Base-by-base conservation (phyloP, 2,888 invertebrate genomes). In the Neoascia interrupta region DNA sequence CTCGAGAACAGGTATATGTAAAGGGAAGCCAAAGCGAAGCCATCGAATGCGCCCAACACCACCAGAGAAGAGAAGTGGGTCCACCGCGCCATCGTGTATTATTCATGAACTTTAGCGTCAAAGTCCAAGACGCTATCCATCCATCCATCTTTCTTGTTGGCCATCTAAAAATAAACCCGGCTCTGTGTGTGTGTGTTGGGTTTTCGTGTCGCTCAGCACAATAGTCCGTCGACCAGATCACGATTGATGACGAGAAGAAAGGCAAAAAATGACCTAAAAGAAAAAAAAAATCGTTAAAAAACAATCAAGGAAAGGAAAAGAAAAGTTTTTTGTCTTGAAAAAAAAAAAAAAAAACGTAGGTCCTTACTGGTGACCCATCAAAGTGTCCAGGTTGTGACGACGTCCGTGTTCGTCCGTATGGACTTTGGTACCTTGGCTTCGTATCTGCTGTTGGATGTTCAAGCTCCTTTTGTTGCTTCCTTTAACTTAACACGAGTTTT, bases 71-170 rank as follows among this genome's bases (percentile, higher is more conserved):
- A 73, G 36, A 73, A 47, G 36, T 63, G 41, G 43, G 39, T 53
- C 31, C 58, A 41, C 53, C 47, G 68, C 73, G n/a, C n/a, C n/a
- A n/a, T n/a, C n/a, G n/a, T 79, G 60, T 66, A 73, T 73, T 79
- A 68, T 73, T 72, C 66, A 79, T 79, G 79, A 68, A 61, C 60
- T 56, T 68, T 10, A 68, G 49, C 60, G 28, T 79, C 72, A 79
- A 66, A 79, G 72, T 79, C 72, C 60, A 79, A 60, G 47, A 39
- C 56, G 43, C 53, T 28, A 47, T 43, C 41, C 54, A 70, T 64
- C 64, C 31, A 63, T 72, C 64, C 37, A 53, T 68, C 60, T 60
- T 39, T 68, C 53, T 60, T 45, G n/a, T n/a, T 43, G 60, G 43
- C 26, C 37, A 15, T 41, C 61, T 79, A 73, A 68, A 79, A 68